Evolutionary conservation across 2,113 vertebrate species (phyloP).

Genomic region (Romanogobio albipinnatus): DNA sequence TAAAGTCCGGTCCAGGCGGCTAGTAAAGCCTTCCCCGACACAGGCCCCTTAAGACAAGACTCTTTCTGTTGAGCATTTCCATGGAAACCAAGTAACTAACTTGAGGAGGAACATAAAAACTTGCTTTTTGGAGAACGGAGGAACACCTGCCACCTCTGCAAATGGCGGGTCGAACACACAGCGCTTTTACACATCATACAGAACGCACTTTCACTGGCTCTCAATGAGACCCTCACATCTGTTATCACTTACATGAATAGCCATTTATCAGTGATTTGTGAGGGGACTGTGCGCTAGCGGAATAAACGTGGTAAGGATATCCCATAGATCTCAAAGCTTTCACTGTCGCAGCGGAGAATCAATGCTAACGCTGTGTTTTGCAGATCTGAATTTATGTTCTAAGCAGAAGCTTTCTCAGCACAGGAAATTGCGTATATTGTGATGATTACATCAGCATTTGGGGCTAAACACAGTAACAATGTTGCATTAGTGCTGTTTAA

Average conservation of each 20-base stretch:
- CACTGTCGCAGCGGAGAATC: conserved; percentile 2
- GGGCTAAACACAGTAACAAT: not conserved
- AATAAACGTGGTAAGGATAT: conserved; percentile 28
- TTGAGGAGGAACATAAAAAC: conserved; percentile 81
- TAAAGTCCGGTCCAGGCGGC: conserved; percentile 58
- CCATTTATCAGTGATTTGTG: conserved; percentile 53
- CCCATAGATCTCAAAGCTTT: conserved; percentile 41
- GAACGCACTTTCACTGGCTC: conserved; percentile 50
- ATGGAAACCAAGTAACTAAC: conserved; percentile 81
- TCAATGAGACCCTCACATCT: conserved; percentile 56
- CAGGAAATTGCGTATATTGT: conserved; percentile 1
- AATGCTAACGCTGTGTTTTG: conserved; percentile 20
- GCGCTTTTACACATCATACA: conserved; percentile 56
- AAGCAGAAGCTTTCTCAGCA: not conserved
- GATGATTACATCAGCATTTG: not conserved
- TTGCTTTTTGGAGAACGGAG: conserved; percentile 77
- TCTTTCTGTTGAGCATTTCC: conserved; percentile 81
- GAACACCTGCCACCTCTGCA: conserved; percentile 80
- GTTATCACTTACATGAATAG: conserved; percentile 54
- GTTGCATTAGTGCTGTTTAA: conserved; percentile 7
- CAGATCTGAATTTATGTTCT: not conserved
- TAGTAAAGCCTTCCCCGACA: conserved; percentile 70
- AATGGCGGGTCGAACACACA: conserved; percentile 61
- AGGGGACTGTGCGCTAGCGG: conserved; percentile 8
- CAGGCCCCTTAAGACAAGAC: conserved; percentile 81